Conservation (phyloP, 1,140 invertebrate species). For the Halesus radiatus region DNA sequence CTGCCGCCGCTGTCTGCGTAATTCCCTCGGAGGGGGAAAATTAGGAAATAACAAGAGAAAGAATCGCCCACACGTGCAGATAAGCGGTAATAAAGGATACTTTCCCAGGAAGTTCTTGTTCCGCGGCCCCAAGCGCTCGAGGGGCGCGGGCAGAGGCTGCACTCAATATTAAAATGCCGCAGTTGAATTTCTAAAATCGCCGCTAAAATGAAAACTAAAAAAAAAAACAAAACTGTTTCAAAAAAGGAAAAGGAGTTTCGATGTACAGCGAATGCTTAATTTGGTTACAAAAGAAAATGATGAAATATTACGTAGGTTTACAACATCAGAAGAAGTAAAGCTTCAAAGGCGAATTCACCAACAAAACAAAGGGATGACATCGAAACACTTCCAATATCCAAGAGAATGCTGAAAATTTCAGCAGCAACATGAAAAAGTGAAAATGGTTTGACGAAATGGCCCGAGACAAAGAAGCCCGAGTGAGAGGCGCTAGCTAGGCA, state of each 20-base stretch:
- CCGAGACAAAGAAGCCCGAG: conserved; percentile 8
- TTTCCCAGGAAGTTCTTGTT: neutral
- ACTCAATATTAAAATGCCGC: neutral
- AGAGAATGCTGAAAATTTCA: conserved; percentile 7
- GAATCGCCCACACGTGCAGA: conserved; percentile 46
- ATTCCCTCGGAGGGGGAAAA: conserved; percentile 36
- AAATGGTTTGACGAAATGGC: neutral
- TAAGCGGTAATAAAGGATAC: conserved; percentile 50
- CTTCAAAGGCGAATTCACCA: neutral
- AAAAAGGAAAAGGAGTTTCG: too few species aligned
- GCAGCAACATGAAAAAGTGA: neutral
- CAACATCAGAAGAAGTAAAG: too few species aligned
- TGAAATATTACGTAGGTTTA: too few species aligned
- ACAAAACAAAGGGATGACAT: neutral
- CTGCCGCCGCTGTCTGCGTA: neutral
- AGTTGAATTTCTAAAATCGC: neutral
- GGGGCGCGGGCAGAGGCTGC: neutral
- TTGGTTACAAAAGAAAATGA: too few species aligned
- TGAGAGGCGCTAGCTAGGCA: neutral
- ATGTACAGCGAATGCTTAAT: too few species aligned
- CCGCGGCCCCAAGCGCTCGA: too few species aligned
- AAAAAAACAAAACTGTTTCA: too few species aligned
- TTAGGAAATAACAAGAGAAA: conserved; percentile 39
- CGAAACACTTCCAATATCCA: neutral
- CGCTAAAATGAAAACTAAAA: too few species aligned